Evolutionary conservation across 2,888 invertebrate species (phyloP), one percentile per base, ranked within the genome.

Genomic region (Caenorhabditis sinica): DNA sequence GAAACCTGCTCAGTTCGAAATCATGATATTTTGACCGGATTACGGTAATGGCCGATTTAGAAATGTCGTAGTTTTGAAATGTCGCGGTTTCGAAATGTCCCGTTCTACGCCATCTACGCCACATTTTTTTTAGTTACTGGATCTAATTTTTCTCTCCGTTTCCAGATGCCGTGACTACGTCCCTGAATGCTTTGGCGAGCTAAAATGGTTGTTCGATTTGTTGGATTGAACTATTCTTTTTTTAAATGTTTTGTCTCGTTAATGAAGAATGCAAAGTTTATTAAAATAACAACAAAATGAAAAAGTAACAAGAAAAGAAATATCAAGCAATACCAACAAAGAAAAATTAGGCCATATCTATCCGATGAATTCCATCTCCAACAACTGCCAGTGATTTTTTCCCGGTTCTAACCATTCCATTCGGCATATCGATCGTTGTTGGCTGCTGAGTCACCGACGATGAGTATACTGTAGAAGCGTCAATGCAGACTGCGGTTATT

Each of bases 341-440:
- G 40, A 23, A 15, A 8, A 63, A 65, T 8, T 49, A n/a, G n/a
- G n/a, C n/a, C n/a, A n/a, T 45, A 13, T 73, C 23, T 28, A 81
- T 43, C 11, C 61, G 9, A 17, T 81, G 73, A 51, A 73, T 68
- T 11, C 68, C 73, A 36, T 81, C 68, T 45, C 81, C 81, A 51
- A 68, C 68, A 1, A 81, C 68, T 8, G 51, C 68, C 0, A 81
- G 20, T 11, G n/a, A 40, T 0, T 17, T n/a, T 36, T 73, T 33
- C 17, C 60, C 68, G 5, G 68, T 61, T 15, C 49, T 73, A 15
- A 73, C 81, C 81, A 81, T 73, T 23, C 51, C 81, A 51, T 51
- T 66, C n/a, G 81, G 81, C 73, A 81, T 81, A 58, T 73, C 73
- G 33, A 81, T 51, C 8, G 66, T 81, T 11, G 73, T 81, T 8